Base-by-base conservation (phyloP, 1,140 invertebrate genomes). In the Ephestia elutella region DNA sequence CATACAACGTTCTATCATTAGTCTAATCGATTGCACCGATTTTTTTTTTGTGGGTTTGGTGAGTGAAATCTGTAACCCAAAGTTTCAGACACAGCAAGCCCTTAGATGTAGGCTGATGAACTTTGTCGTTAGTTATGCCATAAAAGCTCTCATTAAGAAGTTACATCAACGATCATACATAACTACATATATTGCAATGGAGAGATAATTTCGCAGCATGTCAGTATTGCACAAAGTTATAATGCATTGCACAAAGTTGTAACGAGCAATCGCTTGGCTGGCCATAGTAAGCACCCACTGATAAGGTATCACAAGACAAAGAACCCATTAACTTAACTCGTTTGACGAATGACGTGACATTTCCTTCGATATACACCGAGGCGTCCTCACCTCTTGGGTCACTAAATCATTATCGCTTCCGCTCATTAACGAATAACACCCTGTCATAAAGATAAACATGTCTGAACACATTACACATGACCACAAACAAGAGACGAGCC, bases 261-360 rank as follows among this genome's bases (percentile, higher is more conserved):
- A 25, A 44, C 15, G 13, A 44, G 38, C 21, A 25, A 25, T 44
- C 13, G 38, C 38, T 15, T 20, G 56, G 53, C 21, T 18, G 50
- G 13, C 38, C 56, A 55, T 56, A 62, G 60, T 65, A 57, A 68
- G 61, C 56, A 66, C 56, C 7, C 57, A 70, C 50, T 68, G 84
- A 87, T 87, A 87, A 83, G 67, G 71, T 86, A 83, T 80, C 76
- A 68, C 68, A 71, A 83, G 82, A 87, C 85, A 87, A 86, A 87
- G 85, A 87, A 86, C 85, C 77, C 82, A 87, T 87, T 86, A 85
- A 85, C 70, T 77, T 66, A 68, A 74, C 59, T 70, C 62, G 66
- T 62, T 63, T 60, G 63, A 62, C 66, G 75, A 78, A 70, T 82
- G 81, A 87, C 77, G 80, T 79, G 85, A 83, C 85, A 75, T 85